Percentiles rank a stretch among this genome's conserved stretches.
Conservation (phyloP, 2,888 invertebrate species). For the Halictus ligatus region DNA sequence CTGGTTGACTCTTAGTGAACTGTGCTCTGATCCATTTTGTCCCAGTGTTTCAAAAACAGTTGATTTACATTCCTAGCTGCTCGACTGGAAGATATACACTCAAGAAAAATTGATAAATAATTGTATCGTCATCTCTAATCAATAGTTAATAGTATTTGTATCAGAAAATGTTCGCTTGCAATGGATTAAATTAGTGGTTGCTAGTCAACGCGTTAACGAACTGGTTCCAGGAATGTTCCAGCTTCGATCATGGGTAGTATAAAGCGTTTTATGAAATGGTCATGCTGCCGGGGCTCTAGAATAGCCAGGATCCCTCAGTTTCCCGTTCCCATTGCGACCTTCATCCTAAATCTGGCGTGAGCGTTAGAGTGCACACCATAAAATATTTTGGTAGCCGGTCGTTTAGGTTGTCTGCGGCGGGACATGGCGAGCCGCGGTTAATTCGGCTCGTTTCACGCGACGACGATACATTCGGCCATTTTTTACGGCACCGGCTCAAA, state of each 20-base stretch:
- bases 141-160: too few relatives aligned
- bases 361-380: constrained; percentile 63
- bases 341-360: constrained; percentile 68
- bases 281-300: neutral
- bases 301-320: constrained; percentile 34
- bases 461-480: constrained; percentile 38
- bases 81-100: too few relatives aligned
- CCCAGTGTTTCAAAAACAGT: too few relatives aligned
- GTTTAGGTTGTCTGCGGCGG: constrained; percentile 60
- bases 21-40: too few relatives aligned
- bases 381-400: constrained; percentile 63
- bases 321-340: constrained; percentile 58
- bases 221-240: neutral
- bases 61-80: too few relatives aligned
- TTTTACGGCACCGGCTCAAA: constrained; percentile 42
- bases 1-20: too few relatives aligned
- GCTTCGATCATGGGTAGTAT: neutral
- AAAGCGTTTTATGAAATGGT: neutral
- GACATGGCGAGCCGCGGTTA: constrained; percentile 42
- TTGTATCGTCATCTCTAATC: too few relatives aligned
- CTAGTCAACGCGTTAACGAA: neutral
- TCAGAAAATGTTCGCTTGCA: too few relatives aligned
- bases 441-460: constrained; percentile 41
- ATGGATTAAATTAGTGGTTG: neutral
- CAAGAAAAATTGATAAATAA: too few relatives aligned